A percentile compares a stretch with the other conserved stretches of the same genome.
Evolutionary conservation across 2,888 invertebrate species (phyloP).

Genomic region (Drepanosiphum platanoidis): DNA sequence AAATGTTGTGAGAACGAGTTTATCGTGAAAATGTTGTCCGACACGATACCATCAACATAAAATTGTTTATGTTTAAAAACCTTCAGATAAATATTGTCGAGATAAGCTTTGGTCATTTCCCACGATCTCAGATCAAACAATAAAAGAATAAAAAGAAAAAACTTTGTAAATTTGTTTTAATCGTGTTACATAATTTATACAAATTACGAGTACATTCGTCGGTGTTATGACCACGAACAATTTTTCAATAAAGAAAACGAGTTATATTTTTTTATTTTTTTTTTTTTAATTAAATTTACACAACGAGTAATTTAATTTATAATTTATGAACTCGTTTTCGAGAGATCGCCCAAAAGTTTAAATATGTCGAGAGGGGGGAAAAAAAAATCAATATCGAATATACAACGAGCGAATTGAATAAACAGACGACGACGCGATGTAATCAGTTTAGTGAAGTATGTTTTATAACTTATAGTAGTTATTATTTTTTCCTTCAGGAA

Average conservation of each 20-base stretch:
- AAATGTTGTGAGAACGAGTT: too few species aligned
- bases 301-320: background rate
- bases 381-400: background rate
- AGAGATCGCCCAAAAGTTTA: background rate
- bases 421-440: background rate
- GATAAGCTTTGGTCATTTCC: background rate
- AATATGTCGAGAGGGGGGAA: background rate
- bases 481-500: too few species aligned
- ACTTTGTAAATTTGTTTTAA: background rate
- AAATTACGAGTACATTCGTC: background rate
- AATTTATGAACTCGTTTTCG: background rate
- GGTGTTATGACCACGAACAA: too few species aligned
- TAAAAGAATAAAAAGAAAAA: background rate
- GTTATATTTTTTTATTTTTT: background rate
- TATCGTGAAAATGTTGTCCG: too few species aligned
- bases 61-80: background rate
- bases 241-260: too few species aligned
- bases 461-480: background rate
- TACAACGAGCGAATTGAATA: background rate
- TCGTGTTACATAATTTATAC: background rate
- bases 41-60: too few species aligned
- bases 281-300: background rate
- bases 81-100: background rate
- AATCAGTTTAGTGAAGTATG: background rate
- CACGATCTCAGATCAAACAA: too few species aligned